Evolutionary conservation across 2,888 invertebrate genomes (phyloP).

Genomic region (Euplagia quadripunctaria): DNA sequence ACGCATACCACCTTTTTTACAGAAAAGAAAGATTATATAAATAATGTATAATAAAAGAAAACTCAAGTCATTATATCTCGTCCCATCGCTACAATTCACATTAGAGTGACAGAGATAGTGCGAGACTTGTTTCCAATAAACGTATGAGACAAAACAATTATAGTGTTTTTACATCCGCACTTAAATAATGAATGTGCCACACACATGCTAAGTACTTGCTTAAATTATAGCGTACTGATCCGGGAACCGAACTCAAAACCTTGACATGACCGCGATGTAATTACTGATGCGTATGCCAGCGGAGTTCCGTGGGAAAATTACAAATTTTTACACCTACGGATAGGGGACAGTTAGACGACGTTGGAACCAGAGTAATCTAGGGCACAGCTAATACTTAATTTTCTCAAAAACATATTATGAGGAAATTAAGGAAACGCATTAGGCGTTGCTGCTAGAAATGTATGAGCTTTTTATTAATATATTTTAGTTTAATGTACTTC

Average conservation of each 20-base stretch:
- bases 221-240: slow-evolving; percentile 51
- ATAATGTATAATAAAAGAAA: neutral
- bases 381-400: no score
- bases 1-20: no score
- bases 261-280: slow-evolving; percentile 58
- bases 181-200: slow-evolving; percentile 34
- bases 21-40: no score
- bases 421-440: no score
- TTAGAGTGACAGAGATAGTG: neutral
- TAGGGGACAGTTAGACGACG: no score
- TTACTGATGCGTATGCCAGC: slow-evolving; percentile 15
- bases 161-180: slow-evolving; percentile 18
- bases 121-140: neutral
- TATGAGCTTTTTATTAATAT: no score
- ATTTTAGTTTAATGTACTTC: no score
- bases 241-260: slow-evolving; percentile 58
- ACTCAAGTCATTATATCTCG: neutral
- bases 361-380: no score
- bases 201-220: slow-evolving; percentile 33
- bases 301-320: slow-evolving; percentile 18
- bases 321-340: neutral
- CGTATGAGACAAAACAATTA: slow-evolving; percentile 19
- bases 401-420: no score
- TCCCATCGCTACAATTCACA: neutral
- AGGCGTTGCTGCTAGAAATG: no score